Base-by-base conservation (phyloP, 2,888 invertebrate species). In the Achlya flavicornis region DNA sequence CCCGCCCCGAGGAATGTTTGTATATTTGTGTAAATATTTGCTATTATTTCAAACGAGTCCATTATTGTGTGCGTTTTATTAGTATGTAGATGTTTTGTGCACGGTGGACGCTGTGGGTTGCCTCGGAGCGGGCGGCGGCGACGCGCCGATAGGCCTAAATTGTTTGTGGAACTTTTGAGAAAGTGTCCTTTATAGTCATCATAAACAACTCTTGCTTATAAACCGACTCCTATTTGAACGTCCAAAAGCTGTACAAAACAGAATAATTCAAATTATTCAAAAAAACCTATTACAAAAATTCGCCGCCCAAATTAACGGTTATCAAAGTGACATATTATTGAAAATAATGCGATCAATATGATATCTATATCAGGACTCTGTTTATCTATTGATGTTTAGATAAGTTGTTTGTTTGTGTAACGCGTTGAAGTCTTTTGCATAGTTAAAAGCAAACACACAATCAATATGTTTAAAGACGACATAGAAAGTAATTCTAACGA, bases 391-490 rank as follows among this genome's bases (percentile, higher is more conserved):
- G 82, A 80, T 78, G 73, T 81, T 81, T 81, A 74, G 87, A 88
- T 90, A 88, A 84, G 80, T 70, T 72, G 67, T 75, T 78, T 85
- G 75, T 85, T 84, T 80, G 80, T 76, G 68, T 66, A 70, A 73
- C 90, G 89, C 93, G 93, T 93, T 93, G 90, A 93, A 83, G 84
- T 93, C 93, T 93, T 92, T 93, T 90, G 77, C 82, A 84, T 76
- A 68, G 11, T 70, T 73, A 65, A 41, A 78, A 76, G 76, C 71
- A 76, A 72, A 68, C 41, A 67, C 66, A 62, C 60, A 32, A 53
- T 60, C 43, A 1, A n/a, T n/a, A n/a, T n/a, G 48, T n/a, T n/a
- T 11, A 41, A 1, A 41, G 41, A 41, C 2, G 11, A 12, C 41
- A 41, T 41, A 12, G 11, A 41, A 41, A 41, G 12, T 41, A 12